Percentiles rank a stretch among this genome's conserved stretches.
Conservation (phyloP, 2,797 vertebrate species). For the Oreochromis grahami region DNA sequence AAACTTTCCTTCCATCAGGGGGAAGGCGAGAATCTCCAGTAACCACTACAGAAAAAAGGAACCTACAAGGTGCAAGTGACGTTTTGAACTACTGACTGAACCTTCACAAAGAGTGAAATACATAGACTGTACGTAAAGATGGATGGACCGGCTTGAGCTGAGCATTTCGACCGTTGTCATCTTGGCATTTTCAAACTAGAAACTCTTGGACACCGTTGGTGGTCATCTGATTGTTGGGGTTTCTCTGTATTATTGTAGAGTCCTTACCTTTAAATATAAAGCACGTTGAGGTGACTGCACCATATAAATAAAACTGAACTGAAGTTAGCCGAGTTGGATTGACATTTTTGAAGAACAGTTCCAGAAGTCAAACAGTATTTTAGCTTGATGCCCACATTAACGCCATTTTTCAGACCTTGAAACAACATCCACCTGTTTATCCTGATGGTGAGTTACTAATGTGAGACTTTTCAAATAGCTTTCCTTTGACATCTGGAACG, state of each 20-base stretch:
- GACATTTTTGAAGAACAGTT: neutral
- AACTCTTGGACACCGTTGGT: rapidly evolving
- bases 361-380: neutral
- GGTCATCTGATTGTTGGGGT: neutral
- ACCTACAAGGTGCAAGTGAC: rapidly evolving
- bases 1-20: neutral
- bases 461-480: neutral
- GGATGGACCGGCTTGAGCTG: neutral
- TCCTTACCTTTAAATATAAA: neutral
- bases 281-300: rapidly evolving
- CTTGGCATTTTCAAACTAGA: neutral
- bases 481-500: neutral
- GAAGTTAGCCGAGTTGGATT: rapidly evolving
- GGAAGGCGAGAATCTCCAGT: rapidly evolving
- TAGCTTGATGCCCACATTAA: rapidly evolving
- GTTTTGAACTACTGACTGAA: neutral
- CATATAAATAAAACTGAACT: neutral
- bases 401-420: neutral
- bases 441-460: neutral
- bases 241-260: neutral
- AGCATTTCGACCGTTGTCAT: neutral
- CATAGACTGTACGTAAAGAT: neutral
- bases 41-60: neutral
- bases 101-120: neutral
- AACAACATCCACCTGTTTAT: neutral